Conservation (phyloP, 2,113 vertebrate species). For the Pteronura brasiliensis region DNA sequence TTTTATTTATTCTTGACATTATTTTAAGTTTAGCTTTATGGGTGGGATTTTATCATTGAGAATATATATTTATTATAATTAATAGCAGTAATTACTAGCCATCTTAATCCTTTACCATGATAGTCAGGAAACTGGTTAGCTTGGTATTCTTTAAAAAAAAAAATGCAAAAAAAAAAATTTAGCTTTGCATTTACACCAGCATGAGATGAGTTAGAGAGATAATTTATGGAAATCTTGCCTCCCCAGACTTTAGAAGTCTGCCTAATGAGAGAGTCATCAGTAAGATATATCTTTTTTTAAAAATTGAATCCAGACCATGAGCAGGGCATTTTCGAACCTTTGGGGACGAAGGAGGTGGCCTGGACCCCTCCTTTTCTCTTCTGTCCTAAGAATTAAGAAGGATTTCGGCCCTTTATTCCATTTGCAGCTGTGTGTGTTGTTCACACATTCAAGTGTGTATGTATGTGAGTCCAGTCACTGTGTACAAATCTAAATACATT, state of each 20-base stretch:
- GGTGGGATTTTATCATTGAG: background rate
- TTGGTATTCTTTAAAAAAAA: background rate
- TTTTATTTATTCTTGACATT: conserved; percentile 50
- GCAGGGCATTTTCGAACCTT: conserved; percentile 22
- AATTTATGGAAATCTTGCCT: conserved; percentile 70
- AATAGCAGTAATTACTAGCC: conserved; percentile 46
- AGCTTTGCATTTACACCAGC: conserved; percentile 36
- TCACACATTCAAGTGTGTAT: background rate
- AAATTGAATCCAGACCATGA: background rate
- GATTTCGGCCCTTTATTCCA: background rate
- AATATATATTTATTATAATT: conserved; percentile 63
- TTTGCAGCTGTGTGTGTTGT: background rate
- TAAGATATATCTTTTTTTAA: conserved; percentile 54
- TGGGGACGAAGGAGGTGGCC: conserved; percentile 36
- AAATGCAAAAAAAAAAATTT: background rate
- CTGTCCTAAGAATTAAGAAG: background rate
- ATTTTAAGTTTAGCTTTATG: conserved; percentile 49
- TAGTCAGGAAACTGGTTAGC: background rate
- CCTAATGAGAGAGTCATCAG: conserved; percentile 69
- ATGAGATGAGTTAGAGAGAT: conserved; percentile 24
- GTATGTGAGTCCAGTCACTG: background rate
- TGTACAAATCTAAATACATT: conserved; percentile 37
- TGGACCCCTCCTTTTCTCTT: background rate
- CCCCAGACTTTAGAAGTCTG: conserved; percentile 49
- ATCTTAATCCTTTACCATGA: conserved; percentile 51